Evolutionary conservation across 2,888 invertebrate species (phyloP).

Genomic region (Parnassius apollo): DNA sequence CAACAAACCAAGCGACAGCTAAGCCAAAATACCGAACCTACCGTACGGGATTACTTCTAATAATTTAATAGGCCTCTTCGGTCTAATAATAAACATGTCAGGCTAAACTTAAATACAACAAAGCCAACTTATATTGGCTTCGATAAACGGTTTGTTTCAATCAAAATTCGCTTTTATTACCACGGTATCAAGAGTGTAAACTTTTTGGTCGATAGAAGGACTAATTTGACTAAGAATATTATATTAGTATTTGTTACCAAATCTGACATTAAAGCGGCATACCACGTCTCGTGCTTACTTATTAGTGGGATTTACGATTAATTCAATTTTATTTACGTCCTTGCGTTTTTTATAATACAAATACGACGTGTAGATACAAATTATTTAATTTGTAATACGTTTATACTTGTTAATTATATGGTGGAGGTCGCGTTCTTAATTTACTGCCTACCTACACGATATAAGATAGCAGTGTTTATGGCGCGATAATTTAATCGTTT

Average conservation of each 20-base stretch:
- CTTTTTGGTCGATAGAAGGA: slow-evolving; percentile 20
- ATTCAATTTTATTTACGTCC: slow-evolving; percentile 63
- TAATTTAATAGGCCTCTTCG: slow-evolving; percentile 77
- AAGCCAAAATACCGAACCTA: slow-evolving; percentile 68
- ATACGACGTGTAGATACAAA: slow-evolving; percentile 67
- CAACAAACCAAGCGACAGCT: slow-evolving; percentile 51
- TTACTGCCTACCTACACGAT: slow-evolving; percentile 51
- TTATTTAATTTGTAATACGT: slow-evolving; percentile 73
- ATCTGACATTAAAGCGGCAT: slow-evolving; percentile 72
- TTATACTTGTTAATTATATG: slow-evolving; percentile 67
- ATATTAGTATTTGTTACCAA: slow-evolving; percentile 67
- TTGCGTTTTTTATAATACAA: slow-evolving; percentile 66
- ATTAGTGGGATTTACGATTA: slow-evolving; percentile 71
- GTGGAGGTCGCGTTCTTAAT: slow-evolving; percentile 52
- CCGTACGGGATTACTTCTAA: slow-evolving; percentile 69
- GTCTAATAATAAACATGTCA: slow-evolving; percentile 78
- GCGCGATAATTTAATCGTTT: slow-evolving; percentile 48
- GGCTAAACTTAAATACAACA: slow-evolving; percentile 65
- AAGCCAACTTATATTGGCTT: slow-evolving; percentile 44
- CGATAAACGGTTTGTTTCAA: slow-evolving; percentile 19
- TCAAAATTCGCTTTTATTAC: slow-evolving; percentile 38
- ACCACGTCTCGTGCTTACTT: slow-evolving; percentile 61
- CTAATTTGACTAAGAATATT: slow-evolving; percentile 51
- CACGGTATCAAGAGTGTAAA: slow-evolving; percentile 25
- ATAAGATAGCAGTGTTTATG: slow-evolving; percentile 48